A percentile compares a stretch with the other conserved stretches of the same genome.
These are phyloP conservation scores for Sclerodermus sp. DNA, from an alignment of 2,888 invertebrate genomes.

Conservation along the genomic window DNA sequence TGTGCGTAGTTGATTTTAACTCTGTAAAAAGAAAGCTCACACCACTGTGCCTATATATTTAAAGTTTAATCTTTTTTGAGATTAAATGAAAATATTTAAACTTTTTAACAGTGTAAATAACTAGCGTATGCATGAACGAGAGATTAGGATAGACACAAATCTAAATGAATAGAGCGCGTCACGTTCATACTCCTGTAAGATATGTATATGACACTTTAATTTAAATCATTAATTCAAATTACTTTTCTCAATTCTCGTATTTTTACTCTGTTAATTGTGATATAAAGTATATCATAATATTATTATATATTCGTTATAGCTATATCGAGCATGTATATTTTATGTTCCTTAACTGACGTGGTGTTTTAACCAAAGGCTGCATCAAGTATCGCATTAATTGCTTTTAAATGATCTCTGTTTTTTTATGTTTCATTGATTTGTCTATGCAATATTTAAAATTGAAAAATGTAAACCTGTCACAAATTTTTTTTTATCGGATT, in stretches of 20 bases:
- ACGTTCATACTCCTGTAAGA: not conserved
- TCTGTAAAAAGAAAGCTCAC: conserved; percentile 33
- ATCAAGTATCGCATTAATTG: conserved; percentile 24
- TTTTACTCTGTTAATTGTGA: conserved; percentile 41
- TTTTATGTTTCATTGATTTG: not conserved
- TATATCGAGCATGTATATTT: conserved; percentile 21
- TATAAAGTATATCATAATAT: conserved; percentile 35
- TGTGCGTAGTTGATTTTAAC: conserved; percentile 6
- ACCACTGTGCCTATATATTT: conserved; percentile 41
- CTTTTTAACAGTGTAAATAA: not conserved
- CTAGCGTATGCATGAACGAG: not conserved
- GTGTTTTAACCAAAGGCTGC: conserved; percentile 44
- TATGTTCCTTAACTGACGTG: conserved; percentile 32
- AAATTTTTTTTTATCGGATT: too few relatives aligned
- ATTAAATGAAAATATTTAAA: not conserved
- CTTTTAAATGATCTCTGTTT: not conserved
- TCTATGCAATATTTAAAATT: not conserved
- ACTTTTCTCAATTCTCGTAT: conserved; percentile 25
- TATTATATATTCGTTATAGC: conserved; percentile 22
- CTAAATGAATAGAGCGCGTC: not conserved
- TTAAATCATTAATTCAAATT: not conserved
- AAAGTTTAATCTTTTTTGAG: conserved; percentile 1
- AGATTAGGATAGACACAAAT: too few relatives aligned
- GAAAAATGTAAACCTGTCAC: too few relatives aligned
- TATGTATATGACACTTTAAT: not conserved